Base-by-base conservation (phyloP, 2,113 vertebrate species). In the Psilopogon haemacephalus region DNA sequence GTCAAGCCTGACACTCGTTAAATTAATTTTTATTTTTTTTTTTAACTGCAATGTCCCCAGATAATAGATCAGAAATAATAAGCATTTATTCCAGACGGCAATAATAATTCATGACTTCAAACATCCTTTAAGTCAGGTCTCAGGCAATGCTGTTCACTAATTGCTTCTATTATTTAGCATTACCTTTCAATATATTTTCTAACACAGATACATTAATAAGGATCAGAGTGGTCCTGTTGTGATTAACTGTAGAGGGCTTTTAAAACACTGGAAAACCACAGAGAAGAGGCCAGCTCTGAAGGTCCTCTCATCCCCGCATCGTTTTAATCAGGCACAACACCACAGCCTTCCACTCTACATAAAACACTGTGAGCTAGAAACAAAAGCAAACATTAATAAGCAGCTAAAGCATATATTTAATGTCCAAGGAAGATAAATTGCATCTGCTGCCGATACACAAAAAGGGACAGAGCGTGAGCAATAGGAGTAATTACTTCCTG, bases 381-480 rank as follows among this genome's bases (percentile, higher is more conserved):
- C 6, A 72, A 90, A 90, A 70, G 30, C 56, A 94, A 89, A 93
- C 59, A 89, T 87, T 76, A 95, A 79, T 79, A 90, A 42, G 5
- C 10, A 86, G 24, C 33, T 85, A 82, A 95, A 65, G 9, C n/a
- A 88, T 28, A 37, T 44, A 95, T 88, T 93, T 94, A 87, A 80
- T 27, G 4, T 42, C 86, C 86, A 77, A 59, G 64, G 86, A 92
- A 95, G 75, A 95, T 13, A 89, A 94, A 95, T 55, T 38, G n/a
- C 20, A 79, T 24, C 38, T 81, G 13, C 84, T 82, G 71, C 30
- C 28, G 83, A 94, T 86, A 94, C 4, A 72, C 79, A 90, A 89
- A 89, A 97, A 92, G 26, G 54, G 81, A 78, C 81, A 94, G 50
- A 93, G 40, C 48, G 16, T 78, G 76, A 96, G 91, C 95, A 97